Conservation (phyloP, 2,113 vertebrate genomes). For the Silurus glanis region DNA sequence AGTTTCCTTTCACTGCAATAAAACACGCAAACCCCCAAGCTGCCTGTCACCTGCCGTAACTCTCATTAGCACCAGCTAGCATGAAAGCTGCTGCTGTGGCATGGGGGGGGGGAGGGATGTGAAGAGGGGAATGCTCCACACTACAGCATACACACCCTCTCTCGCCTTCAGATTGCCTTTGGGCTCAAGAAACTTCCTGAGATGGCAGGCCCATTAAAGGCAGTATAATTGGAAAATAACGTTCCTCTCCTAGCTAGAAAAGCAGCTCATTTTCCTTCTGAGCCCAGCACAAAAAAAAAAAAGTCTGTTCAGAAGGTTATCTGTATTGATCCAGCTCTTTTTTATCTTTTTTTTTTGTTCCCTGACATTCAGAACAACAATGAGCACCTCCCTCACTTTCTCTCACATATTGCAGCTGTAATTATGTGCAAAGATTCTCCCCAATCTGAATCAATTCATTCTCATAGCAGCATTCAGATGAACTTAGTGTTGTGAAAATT, state of each 20-base stretch:
- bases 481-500: neutral
- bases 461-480: neutral
- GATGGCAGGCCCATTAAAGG: slow-evolving; percentile 40
- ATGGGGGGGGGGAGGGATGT: neutral
- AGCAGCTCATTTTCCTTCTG: slow-evolving; percentile 41
- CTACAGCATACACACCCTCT: neutral
- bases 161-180: slow-evolving; percentile 17
- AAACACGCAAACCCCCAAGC: slow-evolving; percentile 6
- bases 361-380: slow-evolving; percentile 25
- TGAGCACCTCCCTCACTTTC: neutral
- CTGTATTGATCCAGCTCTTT: slow-evolving; percentile 35
- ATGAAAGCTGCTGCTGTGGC: slow-evolving; percentile 3
- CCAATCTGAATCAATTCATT: neutral
- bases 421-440: neutral
- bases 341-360: neutral
- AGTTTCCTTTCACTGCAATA: neutral
- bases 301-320: slow-evolving; percentile 32
- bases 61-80: slow-evolving; percentile 32
- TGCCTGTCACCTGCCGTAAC: slow-evolving; percentile 32
- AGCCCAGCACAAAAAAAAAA: slow-evolving; percentile 18
- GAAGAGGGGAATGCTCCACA: neutral
- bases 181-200: slow-evolving; percentile 23
- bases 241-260: slow-evolving; percentile 16
- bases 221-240: slow-evolving; percentile 44
- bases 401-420: neutral